Conservation (phyloP, 2,113 vertebrate genomes). For the Ciconia maguari region DNA sequence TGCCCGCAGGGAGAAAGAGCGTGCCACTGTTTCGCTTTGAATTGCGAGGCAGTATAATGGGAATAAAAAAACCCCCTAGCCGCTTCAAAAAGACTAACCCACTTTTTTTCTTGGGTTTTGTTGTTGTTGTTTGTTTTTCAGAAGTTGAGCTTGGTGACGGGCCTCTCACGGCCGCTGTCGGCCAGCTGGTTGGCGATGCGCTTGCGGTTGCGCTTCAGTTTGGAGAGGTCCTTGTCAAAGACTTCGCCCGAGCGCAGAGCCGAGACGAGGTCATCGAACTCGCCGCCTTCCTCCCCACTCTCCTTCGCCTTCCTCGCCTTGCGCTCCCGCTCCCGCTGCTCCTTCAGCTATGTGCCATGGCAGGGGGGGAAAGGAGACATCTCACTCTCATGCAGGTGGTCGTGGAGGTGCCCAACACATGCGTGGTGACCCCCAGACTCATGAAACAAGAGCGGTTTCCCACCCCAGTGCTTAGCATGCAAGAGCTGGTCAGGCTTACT, state of each 20-base stretch:
- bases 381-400: not conserved
- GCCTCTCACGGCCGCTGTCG: slow-evolving; percentile 88
- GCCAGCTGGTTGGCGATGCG: slow-evolving; percentile 88
- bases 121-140: slow-evolving; percentile 32
- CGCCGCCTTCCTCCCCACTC: slow-evolving; percentile 91
- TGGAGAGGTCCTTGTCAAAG: slow-evolving; percentile 98
- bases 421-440: not conserved
- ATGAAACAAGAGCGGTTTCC: not conserved
- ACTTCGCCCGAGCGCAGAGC: slow-evolving; percentile 95
- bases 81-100: slow-evolving; percentile 43
- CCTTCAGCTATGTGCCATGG: slow-evolving; percentile 80
- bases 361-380: not conserved
- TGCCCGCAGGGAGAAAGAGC: not conserved
- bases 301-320: slow-evolving; percentile 92
- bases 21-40: slow-evolving; percentile 43
- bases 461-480: accelerated
- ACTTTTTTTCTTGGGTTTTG: not conserved
- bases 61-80: not conserved
- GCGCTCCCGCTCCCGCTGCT: slow-evolving; percentile 92
- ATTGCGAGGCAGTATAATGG: slow-evolving; percentile 67
- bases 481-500: not conserved
- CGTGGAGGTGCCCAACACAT: not conserved
- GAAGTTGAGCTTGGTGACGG: slow-evolving; percentile 95
- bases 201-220: slow-evolving; percentile 97
- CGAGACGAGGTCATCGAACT: slow-evolving; percentile 97